Base-by-base conservation (phyloP, 2,888 invertebrate species). In the Lutraria lutraria region DNA sequence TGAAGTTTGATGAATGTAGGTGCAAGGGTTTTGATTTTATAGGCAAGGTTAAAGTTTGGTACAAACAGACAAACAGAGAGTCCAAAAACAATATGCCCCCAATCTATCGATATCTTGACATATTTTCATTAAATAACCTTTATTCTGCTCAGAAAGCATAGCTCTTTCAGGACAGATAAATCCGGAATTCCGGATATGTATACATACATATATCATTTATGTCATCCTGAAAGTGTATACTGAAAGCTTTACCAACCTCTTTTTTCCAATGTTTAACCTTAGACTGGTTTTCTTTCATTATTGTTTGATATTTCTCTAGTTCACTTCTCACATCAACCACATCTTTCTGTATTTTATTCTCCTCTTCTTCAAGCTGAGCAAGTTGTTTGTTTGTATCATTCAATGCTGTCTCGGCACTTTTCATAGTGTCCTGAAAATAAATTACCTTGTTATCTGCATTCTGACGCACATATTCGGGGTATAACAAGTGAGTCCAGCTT, bases 241-340 rank as follows among this genome's bases (percentile, higher is more conserved):
- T 8, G 43, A 43, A 43, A 43, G n/a, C 43, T 43, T 8, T 43
- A 43, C 97, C 84, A 83, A 97, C 96, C 96, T 97, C 96, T 90
- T 96, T 96, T 92, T 96, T 96, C 96, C 96, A 96, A 91, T 96
- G 96, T 86, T 96, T 96, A 15, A 96, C 94, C 91, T 96, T 96
- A 19, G 93, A 86, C 81, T 95, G 94, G 88, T 95, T 96, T 81
- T 97, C 96, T 88, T 96, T 96, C 85, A 97, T 94, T 53, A 95
- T 93, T 34, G 92, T 93, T 76, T 96, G 96, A 84, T 93, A 95
- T 86, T 96, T 96, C 89, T 97, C 97, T 0, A 98, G 95, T 79
- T 98, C 98, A 93, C 98, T 98, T 89, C 98, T 98, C 0, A 98
- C 97, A 94, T 98, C 98, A 0, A 99, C 97, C 80, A 98, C 97